phyloP scores from a whole-genome alignment of 2,113 vertebrate genomes.

The Fregetta grallaria region DNA sequence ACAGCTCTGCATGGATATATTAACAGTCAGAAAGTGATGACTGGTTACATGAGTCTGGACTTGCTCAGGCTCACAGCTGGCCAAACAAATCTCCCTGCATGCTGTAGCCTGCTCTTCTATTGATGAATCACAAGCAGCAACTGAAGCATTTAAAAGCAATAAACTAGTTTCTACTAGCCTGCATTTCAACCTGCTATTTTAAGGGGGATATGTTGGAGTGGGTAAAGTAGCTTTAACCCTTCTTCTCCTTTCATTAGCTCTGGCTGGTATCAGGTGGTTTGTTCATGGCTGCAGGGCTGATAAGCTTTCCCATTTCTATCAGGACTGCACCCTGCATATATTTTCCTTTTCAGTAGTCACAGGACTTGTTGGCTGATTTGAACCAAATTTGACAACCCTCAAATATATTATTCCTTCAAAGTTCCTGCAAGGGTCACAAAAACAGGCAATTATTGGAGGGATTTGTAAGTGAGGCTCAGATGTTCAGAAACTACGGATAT shows the following conservation, averaged over 20 bases:
- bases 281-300: background rate
- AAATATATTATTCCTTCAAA: background rate
- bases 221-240: background rate
- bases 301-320: background rate
- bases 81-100: constrained; percentile 41
- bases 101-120: background rate
- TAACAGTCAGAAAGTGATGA: constrained; percentile 49
- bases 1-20: background rate
- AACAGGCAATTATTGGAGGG: background rate
- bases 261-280: background rate
- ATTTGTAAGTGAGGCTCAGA: background rate
- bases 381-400: background rate
- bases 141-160: background rate
- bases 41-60: constrained; percentile 47
- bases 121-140: constrained; percentile 37
- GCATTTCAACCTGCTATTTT: background rate
- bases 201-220: background rate
- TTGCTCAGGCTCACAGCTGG: constrained; percentile 56
- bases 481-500: background rate
- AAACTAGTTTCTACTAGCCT: constrained; percentile 34
- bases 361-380: background rate
- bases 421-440: background rate
- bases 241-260: background rate
- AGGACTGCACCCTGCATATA: background rate
- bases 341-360: constrained; percentile 1